Conservation (phyloP, 2,888 invertebrate genomes). For the Watsonalla cultraria region DNA sequence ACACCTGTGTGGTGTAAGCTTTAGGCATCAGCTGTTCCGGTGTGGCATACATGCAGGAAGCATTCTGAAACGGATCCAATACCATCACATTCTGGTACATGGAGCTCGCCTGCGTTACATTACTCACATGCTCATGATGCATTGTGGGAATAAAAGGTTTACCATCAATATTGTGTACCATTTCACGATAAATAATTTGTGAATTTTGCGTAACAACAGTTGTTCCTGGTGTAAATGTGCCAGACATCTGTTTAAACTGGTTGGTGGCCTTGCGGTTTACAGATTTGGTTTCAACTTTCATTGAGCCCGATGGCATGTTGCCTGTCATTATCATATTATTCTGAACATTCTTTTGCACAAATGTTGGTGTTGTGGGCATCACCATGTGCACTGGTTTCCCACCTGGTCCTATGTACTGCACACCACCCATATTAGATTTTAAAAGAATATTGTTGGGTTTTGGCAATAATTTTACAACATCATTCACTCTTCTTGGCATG, state of each 20-base stretch:
- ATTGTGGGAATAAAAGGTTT: constrained; percentile 63
- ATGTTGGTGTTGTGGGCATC: constrained; percentile 54
- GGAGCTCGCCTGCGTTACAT: constrained; percentile 57
- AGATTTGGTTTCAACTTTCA: constrained; percentile 46
- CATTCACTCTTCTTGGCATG: constrained; percentile 41
- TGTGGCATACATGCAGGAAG: constrained; percentile 64
- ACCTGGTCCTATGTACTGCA: constrained; percentile 55
- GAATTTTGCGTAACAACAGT: constrained; percentile 71
- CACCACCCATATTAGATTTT: constrained; percentile 56
- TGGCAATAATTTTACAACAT: constrained; percentile 54
- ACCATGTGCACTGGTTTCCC: constrained; percentile 60
- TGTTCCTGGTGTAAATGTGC: constrained; percentile 56
- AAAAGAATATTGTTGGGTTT: constrained; percentile 62
- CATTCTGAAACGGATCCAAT: constrained; percentile 66
- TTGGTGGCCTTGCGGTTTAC: constrained; percentile 40
- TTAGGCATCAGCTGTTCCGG: constrained; percentile 57
- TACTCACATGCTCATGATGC: constrained; percentile 57
- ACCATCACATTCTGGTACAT: constrained; percentile 74
- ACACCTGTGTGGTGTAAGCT: constrained; percentile 41
- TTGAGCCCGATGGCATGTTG: constrained; percentile 42
- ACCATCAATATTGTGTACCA: constrained; percentile 67
- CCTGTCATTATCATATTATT: constrained; percentile 65
- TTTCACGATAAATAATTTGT: constrained; percentile 71
- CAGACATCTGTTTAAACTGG: constrained; percentile 53
- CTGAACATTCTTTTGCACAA: constrained; percentile 68